These are phyloP conservation scores for Tenrec ecaudatus DNA, from an alignment of 2,113 vertebrate species.

Conservation along the genomic window DNA sequence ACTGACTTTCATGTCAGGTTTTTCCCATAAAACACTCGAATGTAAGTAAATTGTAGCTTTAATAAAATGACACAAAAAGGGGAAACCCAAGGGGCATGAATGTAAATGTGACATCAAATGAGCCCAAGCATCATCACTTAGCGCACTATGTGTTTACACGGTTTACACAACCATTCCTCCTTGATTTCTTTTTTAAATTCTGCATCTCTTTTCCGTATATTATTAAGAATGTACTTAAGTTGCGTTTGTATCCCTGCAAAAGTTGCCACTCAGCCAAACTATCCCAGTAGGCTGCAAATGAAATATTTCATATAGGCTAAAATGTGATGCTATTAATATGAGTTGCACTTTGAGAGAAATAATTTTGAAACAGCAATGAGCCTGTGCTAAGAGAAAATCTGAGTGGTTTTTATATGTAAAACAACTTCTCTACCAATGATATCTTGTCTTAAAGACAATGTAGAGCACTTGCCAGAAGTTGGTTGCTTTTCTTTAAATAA, in stretches of 20 bases:
- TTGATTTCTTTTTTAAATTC: neutral
- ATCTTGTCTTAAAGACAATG: neutral
- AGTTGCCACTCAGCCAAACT: conserved; percentile 16
- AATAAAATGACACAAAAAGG: conserved; percentile 3
- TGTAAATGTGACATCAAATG: neutral
- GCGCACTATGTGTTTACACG: neutral
- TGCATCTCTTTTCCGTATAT: conserved; percentile 41
- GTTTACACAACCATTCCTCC: neutral
- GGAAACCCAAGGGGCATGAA: neutral
- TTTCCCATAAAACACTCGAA: conserved; percentile 8
- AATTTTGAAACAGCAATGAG: conserved; percentile 11
- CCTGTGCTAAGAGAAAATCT: neutral
- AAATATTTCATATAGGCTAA: conserved; percentile 31
- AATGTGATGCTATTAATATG: conserved; percentile 15
- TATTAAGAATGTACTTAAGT: conserved; percentile 14
- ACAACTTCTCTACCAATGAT: neutral
- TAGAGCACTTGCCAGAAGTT: neutral
- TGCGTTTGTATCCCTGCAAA: neutral
- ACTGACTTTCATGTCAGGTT: neutral
- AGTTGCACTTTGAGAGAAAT: conserved; percentile 13
- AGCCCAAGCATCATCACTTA: neutral
- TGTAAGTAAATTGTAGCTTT: conserved; percentile 24
- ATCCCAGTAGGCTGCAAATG: conserved; percentile 13
- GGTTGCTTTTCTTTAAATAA: conserved; percentile 45
- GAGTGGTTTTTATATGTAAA: neutral